phyloP scores from a whole-genome alignment of 1,140 invertebrate species.

The Aleiodes sp. region DNA sequence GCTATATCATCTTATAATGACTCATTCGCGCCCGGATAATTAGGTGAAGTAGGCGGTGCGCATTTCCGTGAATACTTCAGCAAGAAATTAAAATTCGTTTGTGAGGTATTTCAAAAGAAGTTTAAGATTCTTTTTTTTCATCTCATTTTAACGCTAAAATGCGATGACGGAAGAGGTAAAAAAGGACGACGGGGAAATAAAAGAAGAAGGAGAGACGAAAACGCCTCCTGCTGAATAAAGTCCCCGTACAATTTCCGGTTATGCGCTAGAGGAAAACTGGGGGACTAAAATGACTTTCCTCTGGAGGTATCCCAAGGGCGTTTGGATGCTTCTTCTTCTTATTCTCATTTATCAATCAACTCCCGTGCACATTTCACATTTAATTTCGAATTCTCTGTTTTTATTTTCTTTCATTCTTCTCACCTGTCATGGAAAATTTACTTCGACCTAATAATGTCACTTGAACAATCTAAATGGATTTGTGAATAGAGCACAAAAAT shows the following conservation, averaged over 20 bases:
- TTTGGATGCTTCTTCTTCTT: background rate
- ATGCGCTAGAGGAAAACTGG: conserved; percentile 1
- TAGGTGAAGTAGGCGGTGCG: background rate
- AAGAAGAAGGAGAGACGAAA: too few species aligned
- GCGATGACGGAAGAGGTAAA: background rate
- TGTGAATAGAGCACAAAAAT: too few species aligned
- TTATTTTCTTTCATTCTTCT: too few species aligned
- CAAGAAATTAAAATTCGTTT: conserved; percentile 19
- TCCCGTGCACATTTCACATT: background rate
- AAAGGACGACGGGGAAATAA: too few species aligned
- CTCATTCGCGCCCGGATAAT: conserved; percentile 13
- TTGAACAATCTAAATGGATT: too few species aligned
- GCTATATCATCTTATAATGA: conserved; percentile 20
- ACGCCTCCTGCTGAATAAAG: background rate
- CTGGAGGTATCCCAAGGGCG: background rate
- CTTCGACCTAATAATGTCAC: too few species aligned
- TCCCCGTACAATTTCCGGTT: conserved; percentile 17
- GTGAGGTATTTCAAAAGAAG: background rate
- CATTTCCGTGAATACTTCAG: background rate
- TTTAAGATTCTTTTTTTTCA: background rate
- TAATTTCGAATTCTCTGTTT: too few species aligned
- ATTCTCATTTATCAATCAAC: background rate
- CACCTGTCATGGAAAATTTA: too few species aligned
- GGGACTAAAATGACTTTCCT: conserved; percentile 13
- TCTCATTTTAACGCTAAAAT: background rate